A percentile compares a stretch with the other conserved stretches of the same genome.
Evolutionary conservation across 1,140 invertebrate species (phyloP).

Genomic region (Orius laevigatus): DNA sequence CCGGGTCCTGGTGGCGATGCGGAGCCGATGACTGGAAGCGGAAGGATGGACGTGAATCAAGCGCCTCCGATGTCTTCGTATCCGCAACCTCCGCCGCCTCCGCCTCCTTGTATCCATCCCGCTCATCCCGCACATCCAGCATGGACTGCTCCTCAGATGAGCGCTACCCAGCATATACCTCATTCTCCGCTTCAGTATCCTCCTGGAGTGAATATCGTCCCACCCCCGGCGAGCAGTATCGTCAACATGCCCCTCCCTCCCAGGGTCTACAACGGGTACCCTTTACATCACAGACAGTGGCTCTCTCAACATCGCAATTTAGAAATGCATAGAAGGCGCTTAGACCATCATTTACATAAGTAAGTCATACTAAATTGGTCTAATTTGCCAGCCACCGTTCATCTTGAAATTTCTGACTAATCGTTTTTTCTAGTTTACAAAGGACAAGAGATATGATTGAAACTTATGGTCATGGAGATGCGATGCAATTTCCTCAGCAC

Average conservation of each 20-base stretch:
- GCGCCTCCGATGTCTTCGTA: conserved; percentile 14
- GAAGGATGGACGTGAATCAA: conserved; percentile 23
- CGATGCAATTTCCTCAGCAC: conserved; percentile 2
- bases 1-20: conserved; percentile 2
- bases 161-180: conserved; percentile 11
- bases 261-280: conserved; percentile 36
- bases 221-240: conserved; percentile 8
- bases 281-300: conserved; percentile 55
- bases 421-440: conserved; percentile 9
- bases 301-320: conserved; percentile 52
- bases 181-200: conserved; percentile 5
- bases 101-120: conserved; percentile 23
- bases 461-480: background rate
- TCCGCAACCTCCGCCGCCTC: conserved; percentile 14
- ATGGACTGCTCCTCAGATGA: conserved; percentile 20
- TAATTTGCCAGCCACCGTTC: background rate
- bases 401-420: conserved; percentile 11
- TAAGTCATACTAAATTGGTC: conserved; percentile 19
- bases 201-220: conserved; percentile 3
- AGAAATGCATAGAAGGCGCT: conserved; percentile 42
- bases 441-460: conserved; percentile 1
- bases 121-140: conserved; percentile 26
- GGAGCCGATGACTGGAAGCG: conserved; percentile 22
- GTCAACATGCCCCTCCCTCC: conserved; percentile 14
- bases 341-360: conserved; percentile 31